A percentile compares a stretch with the other conserved stretches of the same genome.
Evolutionary conservation across 2,113 vertebrate species (phyloP).

Genomic region (Mobula hypostoma): DNA sequence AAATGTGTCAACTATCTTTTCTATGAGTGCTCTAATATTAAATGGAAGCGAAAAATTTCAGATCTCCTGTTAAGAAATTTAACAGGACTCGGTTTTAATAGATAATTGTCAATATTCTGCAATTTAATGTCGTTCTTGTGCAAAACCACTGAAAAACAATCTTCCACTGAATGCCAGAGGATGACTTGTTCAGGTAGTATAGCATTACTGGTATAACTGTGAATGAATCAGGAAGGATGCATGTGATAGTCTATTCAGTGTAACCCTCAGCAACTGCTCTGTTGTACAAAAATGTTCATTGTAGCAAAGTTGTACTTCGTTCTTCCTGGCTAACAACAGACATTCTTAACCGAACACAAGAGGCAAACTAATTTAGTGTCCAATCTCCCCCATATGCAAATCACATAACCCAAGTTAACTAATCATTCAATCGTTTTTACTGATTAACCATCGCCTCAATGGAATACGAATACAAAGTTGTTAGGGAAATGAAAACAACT

Average conservation of each 20-base stretch:
- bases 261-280: background rate
- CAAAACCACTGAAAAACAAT: background rate
- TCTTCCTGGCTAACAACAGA: background rate
- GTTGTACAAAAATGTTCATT: background rate
- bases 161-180: background rate
- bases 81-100: no score
- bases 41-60: no score
- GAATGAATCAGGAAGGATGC: background rate
- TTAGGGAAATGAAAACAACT: background rate
- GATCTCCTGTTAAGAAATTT: no score
- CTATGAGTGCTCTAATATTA: no score
- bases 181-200: background rate
- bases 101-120: background rate
- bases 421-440: background rate
- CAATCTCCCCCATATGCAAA: background rate
- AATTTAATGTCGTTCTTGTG: background rate
- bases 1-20: background rate
- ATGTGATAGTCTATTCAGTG: background rate
- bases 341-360: background rate
- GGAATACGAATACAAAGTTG: background rate
- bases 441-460: background rate
- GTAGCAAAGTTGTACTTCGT: background rate
- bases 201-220: background rate
- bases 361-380: no score
- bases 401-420: background rate